Evolutionary conservation across 2,888 invertebrate species (phyloP).

Genomic region (Urechis unicinctus): DNA sequence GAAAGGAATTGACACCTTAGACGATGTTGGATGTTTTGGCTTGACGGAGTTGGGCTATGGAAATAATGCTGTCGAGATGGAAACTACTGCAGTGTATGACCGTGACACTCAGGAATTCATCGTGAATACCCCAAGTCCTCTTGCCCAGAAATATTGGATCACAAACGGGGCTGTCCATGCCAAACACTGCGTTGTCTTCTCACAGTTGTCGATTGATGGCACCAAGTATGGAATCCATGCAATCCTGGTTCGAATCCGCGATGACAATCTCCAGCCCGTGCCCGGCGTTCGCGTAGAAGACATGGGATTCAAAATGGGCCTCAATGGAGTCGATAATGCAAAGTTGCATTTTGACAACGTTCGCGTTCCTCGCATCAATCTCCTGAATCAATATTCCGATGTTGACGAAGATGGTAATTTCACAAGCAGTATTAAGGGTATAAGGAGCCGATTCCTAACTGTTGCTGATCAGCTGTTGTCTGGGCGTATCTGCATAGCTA

Average conservation of each 20-base stretch:
- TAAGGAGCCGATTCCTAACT: slow-evolving; percentile 24
- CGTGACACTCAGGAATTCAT: slow-evolving; percentile 24
- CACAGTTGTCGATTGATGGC: slow-evolving; percentile 19
- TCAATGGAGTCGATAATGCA: no score
- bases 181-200: no score
- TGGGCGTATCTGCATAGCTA: no score
- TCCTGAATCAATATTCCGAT: slow-evolving; percentile 24
- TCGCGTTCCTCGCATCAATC: slow-evolving; percentile 23
- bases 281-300: slow-evolving; percentile 26
- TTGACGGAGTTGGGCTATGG: slow-evolving; percentile 28
- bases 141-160: slow-evolving; percentile 30
- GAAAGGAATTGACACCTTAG: slow-evolving; percentile 22
- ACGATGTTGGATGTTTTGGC: no score
- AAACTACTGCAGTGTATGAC: no score
- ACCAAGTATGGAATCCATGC: slow-evolving; percentile 23
- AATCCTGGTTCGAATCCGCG: slow-evolving; percentile 25
- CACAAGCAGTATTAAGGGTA: slow-evolving; percentile 20
- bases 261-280: slow-evolving; percentile 21
- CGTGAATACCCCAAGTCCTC: slow-evolving; percentile 22
- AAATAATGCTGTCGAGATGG: no score
- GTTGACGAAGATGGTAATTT: slow-evolving; percentile 23
- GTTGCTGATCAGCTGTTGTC: slow-evolving; percentile 29
- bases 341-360: no score
- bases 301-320: slow-evolving; percentile 30
- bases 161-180: no score